Conservation (phyloP, 2,888 invertebrate genomes). For the Adelognathus sp. region DNA sequence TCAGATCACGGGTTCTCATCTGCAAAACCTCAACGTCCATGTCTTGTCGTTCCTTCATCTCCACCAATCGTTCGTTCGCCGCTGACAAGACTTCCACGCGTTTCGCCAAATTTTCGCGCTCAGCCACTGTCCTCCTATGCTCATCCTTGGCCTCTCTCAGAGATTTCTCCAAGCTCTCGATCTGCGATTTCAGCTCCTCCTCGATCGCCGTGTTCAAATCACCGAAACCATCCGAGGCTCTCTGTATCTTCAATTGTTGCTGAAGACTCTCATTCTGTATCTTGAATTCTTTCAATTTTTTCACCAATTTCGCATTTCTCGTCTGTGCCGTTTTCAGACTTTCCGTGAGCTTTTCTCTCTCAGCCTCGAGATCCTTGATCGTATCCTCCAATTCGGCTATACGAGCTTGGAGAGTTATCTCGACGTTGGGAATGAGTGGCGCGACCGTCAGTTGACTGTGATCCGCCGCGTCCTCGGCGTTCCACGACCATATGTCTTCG, state of each 20-base stretch:
- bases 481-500: conserved; percentile 86
- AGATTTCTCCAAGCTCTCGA: conserved; percentile 86
- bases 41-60: conserved; percentile 92
- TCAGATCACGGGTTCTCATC: conserved; percentile 87
- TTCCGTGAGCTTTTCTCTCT: conserved; percentile 83
- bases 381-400: conserved; percentile 84
- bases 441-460: conserved; percentile 66
- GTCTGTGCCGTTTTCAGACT: conserved; percentile 86
- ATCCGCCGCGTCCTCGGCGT: conserved; percentile 81
- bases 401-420: conserved; percentile 77
- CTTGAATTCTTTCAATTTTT: conserved; percentile 93
- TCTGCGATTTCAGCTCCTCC: conserved; percentile 89
- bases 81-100: conserved; percentile 88
- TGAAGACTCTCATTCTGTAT: conserved; percentile 85
- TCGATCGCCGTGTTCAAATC: conserved; percentile 90
- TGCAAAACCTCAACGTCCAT: conserved; percentile 89
- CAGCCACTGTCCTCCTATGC: conserved; percentile 84
- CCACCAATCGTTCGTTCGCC: conserved; percentile 89
- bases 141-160: conserved; percentile 84
- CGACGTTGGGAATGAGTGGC: conserved; percentile 64
- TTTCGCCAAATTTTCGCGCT: conserved; percentile 87
- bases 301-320: conserved; percentile 90
- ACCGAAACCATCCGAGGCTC: conserved; percentile 83
- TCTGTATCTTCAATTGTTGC: conserved; percentile 83
- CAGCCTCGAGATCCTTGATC: conserved; percentile 84